Conservation (phyloP, 37 sponge, comb jelly and placozoan genomes). For the Hormiphora californensis region DNA sequence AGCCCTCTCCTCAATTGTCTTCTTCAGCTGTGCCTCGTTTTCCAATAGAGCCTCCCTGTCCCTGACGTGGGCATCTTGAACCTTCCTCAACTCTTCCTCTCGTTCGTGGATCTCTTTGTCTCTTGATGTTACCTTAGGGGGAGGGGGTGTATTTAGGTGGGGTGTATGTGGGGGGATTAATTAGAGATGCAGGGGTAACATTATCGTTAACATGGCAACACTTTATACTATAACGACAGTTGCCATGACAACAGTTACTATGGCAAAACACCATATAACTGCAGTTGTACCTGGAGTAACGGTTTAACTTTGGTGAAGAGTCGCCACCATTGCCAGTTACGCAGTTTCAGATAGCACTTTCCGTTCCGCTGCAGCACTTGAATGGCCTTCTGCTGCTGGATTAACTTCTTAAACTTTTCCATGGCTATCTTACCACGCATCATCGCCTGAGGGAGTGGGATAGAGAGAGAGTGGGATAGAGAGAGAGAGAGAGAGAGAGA, state of each 20-base stretch:
- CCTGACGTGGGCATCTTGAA: background rate
- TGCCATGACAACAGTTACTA: too few species aligned
- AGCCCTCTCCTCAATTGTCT: slow-evolving; percentile 56
- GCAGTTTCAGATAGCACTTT: slow-evolving; percentile 88
- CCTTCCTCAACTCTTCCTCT: slow-evolving; percentile 73
- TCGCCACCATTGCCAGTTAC: slow-evolving; percentile 99
- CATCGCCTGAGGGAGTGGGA: background rate
- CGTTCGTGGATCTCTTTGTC: slow-evolving; percentile 89
- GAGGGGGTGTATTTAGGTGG: background rate
- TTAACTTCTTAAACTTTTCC: slow-evolving; percentile 62
- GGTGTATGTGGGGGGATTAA: too few species aligned
- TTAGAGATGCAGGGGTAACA: too few species aligned
- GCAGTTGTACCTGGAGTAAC: slow-evolving; percentile 70
- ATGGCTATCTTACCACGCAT: background rate
- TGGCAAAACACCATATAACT: too few species aligned
- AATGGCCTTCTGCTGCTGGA: slow-evolving; percentile 88
- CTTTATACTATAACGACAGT: too few species aligned
- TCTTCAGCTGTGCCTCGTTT: slow-evolving; percentile 53
- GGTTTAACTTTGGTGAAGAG: slow-evolving; percentile 99
- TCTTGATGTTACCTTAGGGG: slow-evolving; percentile 68
- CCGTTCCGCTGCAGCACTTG: slow-evolving; percentile 90
- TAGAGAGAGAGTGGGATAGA: too few species aligned
- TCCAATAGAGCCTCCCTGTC: background rate
- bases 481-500: too few species aligned
- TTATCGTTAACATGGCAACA: too few species aligned